Evolutionary conservation across 2,113 vertebrate species (phyloP).

Genomic region (Mustela lutreola): DNA sequence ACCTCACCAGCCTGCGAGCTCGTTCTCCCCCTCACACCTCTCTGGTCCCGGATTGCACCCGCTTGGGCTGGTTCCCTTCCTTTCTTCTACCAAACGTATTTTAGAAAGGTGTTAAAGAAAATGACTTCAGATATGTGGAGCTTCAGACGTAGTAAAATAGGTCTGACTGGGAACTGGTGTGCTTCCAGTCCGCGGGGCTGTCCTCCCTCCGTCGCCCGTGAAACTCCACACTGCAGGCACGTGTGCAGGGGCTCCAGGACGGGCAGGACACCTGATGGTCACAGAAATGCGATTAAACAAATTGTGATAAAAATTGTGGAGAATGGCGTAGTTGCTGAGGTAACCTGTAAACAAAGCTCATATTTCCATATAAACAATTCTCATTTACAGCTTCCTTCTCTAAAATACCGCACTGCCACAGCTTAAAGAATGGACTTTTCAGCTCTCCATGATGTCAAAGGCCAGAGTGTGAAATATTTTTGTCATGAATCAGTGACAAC

Average conservation of each 20-base stretch:
- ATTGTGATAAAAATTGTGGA: not conserved
- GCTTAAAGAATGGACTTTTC: not conserved
- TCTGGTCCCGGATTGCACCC: not conserved
- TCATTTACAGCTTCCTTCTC: not conserved
- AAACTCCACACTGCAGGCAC: not conserved
- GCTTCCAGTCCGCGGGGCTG: not conserved
- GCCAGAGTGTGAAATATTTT: not conserved
- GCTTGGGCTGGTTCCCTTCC: not conserved
- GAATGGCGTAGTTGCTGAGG: not conserved
- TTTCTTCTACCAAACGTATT: constrained; percentile 17
- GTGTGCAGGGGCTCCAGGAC: not conserved
- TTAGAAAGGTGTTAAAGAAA: constrained; percentile 23
- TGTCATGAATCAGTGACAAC: constrained; percentile 7
- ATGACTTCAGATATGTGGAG: not conserved
- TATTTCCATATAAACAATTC: constrained; percentile 26
- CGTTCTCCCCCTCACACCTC: not conserved
- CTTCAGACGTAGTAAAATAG: not conserved
- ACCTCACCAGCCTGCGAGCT: not conserved
- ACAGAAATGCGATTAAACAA: not conserved
- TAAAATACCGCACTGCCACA: not conserved
- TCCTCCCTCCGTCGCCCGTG: not conserved
- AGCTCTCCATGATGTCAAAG: not conserved
- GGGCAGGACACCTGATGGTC: not conserved
- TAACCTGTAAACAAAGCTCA: not conserved
- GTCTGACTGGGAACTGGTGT: not conserved